phyloP scores from a whole-genome alignment of 2,888 invertebrate genomes.

The Tipula vernalis region DNA sequence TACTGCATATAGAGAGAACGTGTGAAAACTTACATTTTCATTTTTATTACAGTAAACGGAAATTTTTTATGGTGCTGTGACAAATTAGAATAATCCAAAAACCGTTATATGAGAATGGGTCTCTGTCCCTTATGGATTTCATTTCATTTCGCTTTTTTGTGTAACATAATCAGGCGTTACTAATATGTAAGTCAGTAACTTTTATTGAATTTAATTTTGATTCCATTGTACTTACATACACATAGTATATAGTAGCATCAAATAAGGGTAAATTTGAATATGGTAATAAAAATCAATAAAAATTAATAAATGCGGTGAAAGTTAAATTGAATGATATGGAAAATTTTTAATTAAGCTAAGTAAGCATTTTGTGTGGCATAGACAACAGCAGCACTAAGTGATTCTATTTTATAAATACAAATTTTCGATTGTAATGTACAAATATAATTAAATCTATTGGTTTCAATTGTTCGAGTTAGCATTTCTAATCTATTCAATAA shows the following conservation, averaged over 20 bases:
- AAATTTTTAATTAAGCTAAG: background rate
- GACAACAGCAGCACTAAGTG: background rate
- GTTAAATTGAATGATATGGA: slow-evolving; percentile 4
- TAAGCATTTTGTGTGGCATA: background rate
- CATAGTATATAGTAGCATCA: background rate
- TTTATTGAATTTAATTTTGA: background rate
- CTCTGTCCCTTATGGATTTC: background rate
- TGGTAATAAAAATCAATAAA: slow-evolving; percentile 4
- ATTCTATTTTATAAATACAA: background rate
- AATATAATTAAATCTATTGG: background rate
- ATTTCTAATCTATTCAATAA: background rate
- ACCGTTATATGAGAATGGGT: background rate
- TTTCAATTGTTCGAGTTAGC: background rate
- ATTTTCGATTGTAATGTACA: too few relatives aligned
- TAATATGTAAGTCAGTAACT: background rate
- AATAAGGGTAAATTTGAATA: slow-evolving; percentile 4
- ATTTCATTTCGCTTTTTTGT: background rate
- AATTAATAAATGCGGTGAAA: background rate
- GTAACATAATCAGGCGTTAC: background rate
- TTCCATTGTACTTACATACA: background rate
- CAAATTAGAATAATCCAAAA: background rate
- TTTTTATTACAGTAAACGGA: background rate
- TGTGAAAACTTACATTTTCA: background rate
- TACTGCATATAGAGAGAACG: background rate
- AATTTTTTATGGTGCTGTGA: background rate